Evolutionary conservation across 2,113 vertebrate genomes (phyloP).

Genomic region (Oreotragus oreotragus): DNA sequence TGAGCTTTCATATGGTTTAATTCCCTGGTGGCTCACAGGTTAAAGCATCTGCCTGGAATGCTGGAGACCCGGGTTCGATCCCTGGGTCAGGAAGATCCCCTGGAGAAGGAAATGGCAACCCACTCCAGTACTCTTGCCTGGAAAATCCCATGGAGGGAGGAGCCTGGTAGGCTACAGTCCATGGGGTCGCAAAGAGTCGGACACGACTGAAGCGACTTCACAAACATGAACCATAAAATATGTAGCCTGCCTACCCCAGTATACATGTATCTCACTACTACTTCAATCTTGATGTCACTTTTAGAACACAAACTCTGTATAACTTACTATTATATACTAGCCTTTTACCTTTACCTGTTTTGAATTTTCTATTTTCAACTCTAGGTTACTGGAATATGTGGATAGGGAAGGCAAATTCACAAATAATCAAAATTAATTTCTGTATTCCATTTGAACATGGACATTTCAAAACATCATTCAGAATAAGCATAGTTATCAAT

Average conservation of each 20-base stretch:
- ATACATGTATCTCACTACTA: not conserved
- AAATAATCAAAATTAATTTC: conserved; percentile 6
- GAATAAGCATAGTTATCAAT: not conserved
- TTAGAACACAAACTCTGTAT: not conserved
- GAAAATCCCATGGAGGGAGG: too few relatives aligned
- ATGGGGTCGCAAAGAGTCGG: too few relatives aligned
- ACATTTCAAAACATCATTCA: conserved; percentile 13
- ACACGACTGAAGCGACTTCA: too few relatives aligned
- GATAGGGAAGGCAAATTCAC: not conserved
- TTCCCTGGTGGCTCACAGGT: too few relatives aligned
- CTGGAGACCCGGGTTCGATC: too few relatives aligned
- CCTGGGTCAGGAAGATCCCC: too few relatives aligned
- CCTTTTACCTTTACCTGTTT: not conserved
- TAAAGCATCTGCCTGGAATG: too few relatives aligned
- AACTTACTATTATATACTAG: not conserved
- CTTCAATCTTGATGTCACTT: not conserved
- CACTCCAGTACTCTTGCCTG: too few relatives aligned
- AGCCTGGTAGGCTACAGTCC: too few relatives aligned
- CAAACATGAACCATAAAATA: not conserved
- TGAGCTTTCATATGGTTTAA: conserved; percentile 17
- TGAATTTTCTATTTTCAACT: conserved; percentile 8
- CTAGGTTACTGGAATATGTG: conserved; percentile 5
- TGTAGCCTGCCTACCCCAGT: not conserved
- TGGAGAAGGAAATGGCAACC: too few relatives aligned
- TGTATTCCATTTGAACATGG: not conserved